Evolutionary conservation across 2,888 invertebrate genomes (phyloP), one percentile per base, ranked within the genome.

Genomic region (Salticus scenicus): DNA sequence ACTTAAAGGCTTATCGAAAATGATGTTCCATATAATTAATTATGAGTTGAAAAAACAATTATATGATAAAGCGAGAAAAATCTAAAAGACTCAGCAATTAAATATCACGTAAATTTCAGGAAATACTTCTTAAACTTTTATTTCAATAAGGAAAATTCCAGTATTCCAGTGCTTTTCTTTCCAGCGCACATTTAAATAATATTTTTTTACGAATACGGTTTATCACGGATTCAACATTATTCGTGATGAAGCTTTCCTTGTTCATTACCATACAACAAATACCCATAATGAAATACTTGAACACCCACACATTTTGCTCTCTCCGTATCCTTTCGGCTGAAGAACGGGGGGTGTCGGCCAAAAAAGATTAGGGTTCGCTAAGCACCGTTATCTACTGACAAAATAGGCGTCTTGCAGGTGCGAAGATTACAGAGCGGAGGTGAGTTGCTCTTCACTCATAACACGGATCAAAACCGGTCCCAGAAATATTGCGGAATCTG

Each of bases 391-490:
- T 84, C 67, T 63, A 51, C 73, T 27, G 73, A 73, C 83, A 73
- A 72, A 78, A 84, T 84, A 73, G 83, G 77, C 71, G 83, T 72
- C 83, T 84, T 71, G 51, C 67, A 77, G 83, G 83, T 84, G 83
- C 20, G 77, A 84, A 71, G 77, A 84, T 84, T 84, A 73, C 73
- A 84, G 83, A 77, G 83, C 51, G 31, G 33, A 84, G 77, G 83
- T 77, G 82, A 57, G 57, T 12, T 7, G 24, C 24, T 24, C 57
- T 12, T 57, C 57, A 24, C 57, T 57, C 57, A 57, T 24, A 24
- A 24, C 20, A 24, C 24, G 14, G 10, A 10, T 4, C 8, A 24
- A 57, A 57, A 57, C 57, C 57, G 57, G 57, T 57, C 57, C 57
- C 24, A 5, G 4, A 24, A 24, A 57, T 57, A n/a, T 57, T 57